Evolutionary conservation across 2,888 invertebrate species (phyloP), one percentile per base, ranked within the genome.

Genomic region (Leptopilina myrica): DNA sequence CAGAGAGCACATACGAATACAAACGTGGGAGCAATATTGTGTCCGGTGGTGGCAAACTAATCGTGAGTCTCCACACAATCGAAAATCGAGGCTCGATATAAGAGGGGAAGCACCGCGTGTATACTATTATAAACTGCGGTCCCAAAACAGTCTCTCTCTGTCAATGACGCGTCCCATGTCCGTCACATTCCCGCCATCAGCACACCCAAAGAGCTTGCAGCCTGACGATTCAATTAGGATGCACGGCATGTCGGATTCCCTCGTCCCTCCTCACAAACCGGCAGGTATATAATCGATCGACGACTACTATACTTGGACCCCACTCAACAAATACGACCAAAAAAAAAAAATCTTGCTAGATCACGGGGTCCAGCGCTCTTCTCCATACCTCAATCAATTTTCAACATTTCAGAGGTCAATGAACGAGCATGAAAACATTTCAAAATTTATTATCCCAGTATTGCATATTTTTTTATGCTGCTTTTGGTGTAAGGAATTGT

Each of bases 181-280:
- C 86, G 87, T 89, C 89, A 87, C 88, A 88, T 89, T 88, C 88
- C 84, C 87, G 84, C 84, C 86, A 86, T 86, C 87, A 84, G 83
- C 85, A 84, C 84, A 84, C 86, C 85, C 85, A 81, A 33, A 83
- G 80, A 85, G 84, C 83, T 82, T 77, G 81, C 82, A 82, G 85
- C 86, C 87, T 88, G 88, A 90, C 89, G 87, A 90, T 90, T 90
- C 90, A 90, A 90, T 90, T 90, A 90, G 88, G 88, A 87, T 85
- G 78, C 79, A 77, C 77, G 76, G 76, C 76, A 62, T 82, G 66
- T 75, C 53, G 49, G 53, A 33, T 33, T 33, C 46, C 7, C 46
- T 73, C 53, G 69, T 26, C 53, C 69, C 69, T 73, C 69, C 53
- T 73, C 69, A 9, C 56, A n/a, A 3, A 33, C 64, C 26, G 26